Percentiles rank a stretch among this genome's conserved stretches.
phyloP scores from a whole-genome alignment of 2,797 vertebrate genomes.

The Tenualosa thibaudeaui region DNA sequence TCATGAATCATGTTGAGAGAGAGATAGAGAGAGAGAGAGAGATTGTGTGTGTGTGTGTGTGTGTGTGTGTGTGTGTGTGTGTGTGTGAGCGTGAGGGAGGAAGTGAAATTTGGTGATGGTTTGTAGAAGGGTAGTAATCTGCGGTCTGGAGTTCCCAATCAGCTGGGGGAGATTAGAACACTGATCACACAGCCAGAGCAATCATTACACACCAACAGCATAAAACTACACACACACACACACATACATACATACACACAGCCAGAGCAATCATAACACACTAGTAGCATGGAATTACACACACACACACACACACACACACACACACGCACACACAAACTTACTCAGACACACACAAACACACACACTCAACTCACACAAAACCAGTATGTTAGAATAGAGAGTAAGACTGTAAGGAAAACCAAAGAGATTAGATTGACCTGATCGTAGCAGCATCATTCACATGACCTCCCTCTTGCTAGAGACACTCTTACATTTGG shows the following conservation, averaged over 20 bases:
- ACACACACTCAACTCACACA: too few relatives aligned
- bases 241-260: neutral
- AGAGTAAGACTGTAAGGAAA: too few relatives aligned
- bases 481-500: too few relatives aligned
- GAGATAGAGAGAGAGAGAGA: too few relatives aligned
- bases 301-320: too few relatives aligned
- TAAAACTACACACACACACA: neutral
- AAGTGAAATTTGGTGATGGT: neutral
- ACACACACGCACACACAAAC: too few relatives aligned
- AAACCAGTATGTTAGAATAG: neutral
- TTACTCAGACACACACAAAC: too few relatives aligned
- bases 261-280: too few relatives aligned
- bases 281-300: too few relatives aligned
- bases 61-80: neutral
- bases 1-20: too few relatives aligned
- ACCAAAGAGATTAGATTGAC: neutral
- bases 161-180: neutral
- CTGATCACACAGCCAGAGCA: neutral
- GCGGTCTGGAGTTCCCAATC: neutral
- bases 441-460: too few relatives aligned
- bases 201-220: neutral
- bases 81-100: neutral
- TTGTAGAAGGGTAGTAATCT: neutral
- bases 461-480: too few relatives aligned
- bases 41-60: conserved; percentile 25